Percentiles rank a stretch among this genome's conserved stretches.
phyloP scores from a whole-genome alignment of 2,888 invertebrate genomes.

The Cheilosia scutellata region DNA sequence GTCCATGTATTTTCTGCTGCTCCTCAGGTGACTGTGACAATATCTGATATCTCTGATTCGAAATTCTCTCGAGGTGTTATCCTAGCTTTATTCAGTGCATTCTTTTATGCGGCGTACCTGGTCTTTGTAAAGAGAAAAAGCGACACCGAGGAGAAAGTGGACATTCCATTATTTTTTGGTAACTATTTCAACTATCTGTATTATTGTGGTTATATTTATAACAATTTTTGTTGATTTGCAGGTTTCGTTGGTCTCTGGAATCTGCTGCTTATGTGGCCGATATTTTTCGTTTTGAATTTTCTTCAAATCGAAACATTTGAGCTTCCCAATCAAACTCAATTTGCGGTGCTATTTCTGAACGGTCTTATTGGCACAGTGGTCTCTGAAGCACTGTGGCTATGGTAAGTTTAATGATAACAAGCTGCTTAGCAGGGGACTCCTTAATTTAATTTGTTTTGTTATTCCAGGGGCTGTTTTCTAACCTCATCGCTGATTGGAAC shows the following conservation, averaged over 20 bases:
- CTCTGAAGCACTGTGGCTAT: slow-evolving; percentile 96
- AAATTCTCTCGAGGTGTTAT: slow-evolving; percentile 91
- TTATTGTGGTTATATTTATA: no score
- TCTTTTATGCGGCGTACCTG: slow-evolving; percentile 95
- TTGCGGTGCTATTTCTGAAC: slow-evolving; percentile 92
- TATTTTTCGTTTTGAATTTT: slow-evolving; percentile 94
- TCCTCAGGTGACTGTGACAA: slow-evolving; percentile 89
- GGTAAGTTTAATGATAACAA: slow-evolving; percentile 86
- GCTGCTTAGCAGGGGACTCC: neutral
- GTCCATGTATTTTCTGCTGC: neutral
- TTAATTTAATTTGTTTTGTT: neutral
- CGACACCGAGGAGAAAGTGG: slow-evolving; percentile 96
- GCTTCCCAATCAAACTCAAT: slow-evolving; percentile 92
- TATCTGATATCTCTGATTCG: slow-evolving; percentile 89
- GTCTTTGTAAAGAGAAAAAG: slow-evolving; percentile 94
- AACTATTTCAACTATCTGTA: no score
- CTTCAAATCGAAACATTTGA: slow-evolving; percentile 93
- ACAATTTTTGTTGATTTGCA: slow-evolving; percentile 82
- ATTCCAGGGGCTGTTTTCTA: slow-evolving; percentile 93
- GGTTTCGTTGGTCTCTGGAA: slow-evolving; percentile 97
- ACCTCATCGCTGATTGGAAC: slow-evolving; percentile 96
- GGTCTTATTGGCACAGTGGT: slow-evolving; percentile 96
- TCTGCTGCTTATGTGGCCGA: slow-evolving; percentile 93
- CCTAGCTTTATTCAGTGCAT: slow-evolving; percentile 93
- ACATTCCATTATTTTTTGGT: slow-evolving; percentile 98